A percentile compares a stretch with the other conserved stretches of the same genome.
phyloP scores from a whole-genome alignment of 2,797 vertebrate genomes.

The Euphonia xanthogaster region DNA sequence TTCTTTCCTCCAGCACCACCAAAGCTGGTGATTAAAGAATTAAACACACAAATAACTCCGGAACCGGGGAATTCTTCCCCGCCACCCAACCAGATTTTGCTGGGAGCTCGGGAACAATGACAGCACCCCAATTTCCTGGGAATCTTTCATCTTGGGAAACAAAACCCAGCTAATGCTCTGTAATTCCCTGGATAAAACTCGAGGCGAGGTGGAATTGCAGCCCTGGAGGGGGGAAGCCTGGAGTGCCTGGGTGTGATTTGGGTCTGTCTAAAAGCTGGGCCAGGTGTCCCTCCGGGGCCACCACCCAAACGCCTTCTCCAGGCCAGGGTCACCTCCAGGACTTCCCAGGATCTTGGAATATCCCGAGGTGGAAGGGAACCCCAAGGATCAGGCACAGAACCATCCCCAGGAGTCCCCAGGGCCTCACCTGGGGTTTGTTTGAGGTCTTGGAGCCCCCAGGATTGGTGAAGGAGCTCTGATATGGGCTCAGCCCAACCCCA shows the following conservation, averaged over 20 bases:
- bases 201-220: background rate
- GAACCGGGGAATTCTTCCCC: background rate
- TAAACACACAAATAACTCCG: background rate
- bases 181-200: background rate
- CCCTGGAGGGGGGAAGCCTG: background rate
- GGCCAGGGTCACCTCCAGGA: background rate
- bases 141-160: background rate
- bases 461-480: background rate
- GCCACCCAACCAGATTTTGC: background rate
- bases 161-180: background rate
- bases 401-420: too few relatives aligned
- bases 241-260: background rate
- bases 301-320: background rate
- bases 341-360: fast-evolving
- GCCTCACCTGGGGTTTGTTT: background rate
- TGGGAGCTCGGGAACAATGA: background rate
- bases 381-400: too few relatives aligned
- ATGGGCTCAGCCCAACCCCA: background rate
- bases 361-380: background rate
- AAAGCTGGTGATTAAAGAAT: background rate
- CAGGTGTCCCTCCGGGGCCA: background rate
- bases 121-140: fast-evolving
- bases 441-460: background rate
- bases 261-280: background rate
- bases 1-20: background rate